These are phyloP conservation scores for Rhegmatorhina hoffmannsi DNA, from an alignment of 2,113 vertebrate species.

Conservation along the genomic window DNA sequence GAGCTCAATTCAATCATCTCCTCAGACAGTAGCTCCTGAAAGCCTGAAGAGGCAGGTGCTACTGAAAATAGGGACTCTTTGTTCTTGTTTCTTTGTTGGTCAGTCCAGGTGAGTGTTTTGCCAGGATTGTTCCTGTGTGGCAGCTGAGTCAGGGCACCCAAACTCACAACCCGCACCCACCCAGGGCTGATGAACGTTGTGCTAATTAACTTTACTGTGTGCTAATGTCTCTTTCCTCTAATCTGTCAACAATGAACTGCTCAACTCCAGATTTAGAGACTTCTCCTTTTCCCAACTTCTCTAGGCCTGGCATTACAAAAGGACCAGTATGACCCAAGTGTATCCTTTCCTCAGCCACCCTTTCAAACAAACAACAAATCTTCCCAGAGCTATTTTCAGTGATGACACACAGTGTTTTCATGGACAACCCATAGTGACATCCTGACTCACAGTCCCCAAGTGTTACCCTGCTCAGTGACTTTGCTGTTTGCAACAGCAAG, in stretches of 20 bases:
- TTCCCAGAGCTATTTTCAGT: neutral
- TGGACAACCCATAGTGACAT: neutral
- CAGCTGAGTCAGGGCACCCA: neutral
- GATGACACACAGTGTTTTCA: neutral
- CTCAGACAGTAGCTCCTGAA: neutral
- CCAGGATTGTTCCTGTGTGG: neutral
- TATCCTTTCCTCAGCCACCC: neutral
- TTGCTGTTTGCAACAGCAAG: neutral
- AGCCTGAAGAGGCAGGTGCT: neutral
- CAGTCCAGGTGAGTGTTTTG: neutral
- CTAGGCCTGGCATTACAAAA: neutral
- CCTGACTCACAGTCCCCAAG: neutral
- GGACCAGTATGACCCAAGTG: neutral
- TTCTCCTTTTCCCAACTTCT: neutral
- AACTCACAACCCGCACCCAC: fast-evolving
- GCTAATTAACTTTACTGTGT: neutral
- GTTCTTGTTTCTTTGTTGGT: neutral
- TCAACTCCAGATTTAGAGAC: neutral
- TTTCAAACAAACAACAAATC: neutral
- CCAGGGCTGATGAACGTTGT: neutral
- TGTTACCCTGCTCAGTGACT: neutral
- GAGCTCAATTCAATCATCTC: neutral
- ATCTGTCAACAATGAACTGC: neutral
- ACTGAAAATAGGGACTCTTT: neutral
- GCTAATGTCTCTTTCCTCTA: neutral